Evolutionary conservation across 92 coral and sea anemone genomes (phyloP), one percentile per base, ranked within the genome.

Genomic region (Chrysogorgia sp.): DNA sequence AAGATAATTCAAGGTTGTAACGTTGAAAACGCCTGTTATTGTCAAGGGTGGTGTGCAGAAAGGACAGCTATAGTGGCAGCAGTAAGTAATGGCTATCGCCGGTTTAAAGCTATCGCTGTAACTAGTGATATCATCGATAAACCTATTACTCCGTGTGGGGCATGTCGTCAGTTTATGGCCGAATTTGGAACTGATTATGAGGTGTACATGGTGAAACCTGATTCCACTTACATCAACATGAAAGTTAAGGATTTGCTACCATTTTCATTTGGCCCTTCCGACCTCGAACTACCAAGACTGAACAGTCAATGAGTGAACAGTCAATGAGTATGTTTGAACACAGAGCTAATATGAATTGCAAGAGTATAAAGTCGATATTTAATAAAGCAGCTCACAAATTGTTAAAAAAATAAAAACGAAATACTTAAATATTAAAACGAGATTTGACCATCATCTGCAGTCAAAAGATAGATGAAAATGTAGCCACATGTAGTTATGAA

Each of bases 51-150:
- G 64, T 94, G 98, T 76, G 98, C 98, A 5, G 98, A 94, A 67
- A 78, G 98, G 63, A 91, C 98, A 32, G 98, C 98, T 8, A 41
- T 94, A 34, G 98, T 91, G 19, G 90, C 92, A 31, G 98, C 98
- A 28, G 98, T 94, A n/a, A 94, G 98, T 74, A 85, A 83, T 71
- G 98, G 98, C 2, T 89, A 67, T 50, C 87, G 89, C 30, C 87
- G 84, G 29, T 91, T 94, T 79, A 92, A 85, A 43, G 98, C 97
- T 8, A 89, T 94, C 24, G 96, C 92, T 35, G 82, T 94, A 3
- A 85, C 92, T 0, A 86, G 97, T 10, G 98, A 94, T 56, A 80
- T 92, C 82, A 60, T 29, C 13, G 84, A 67, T 15, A 88, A 84
- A 58, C 90, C 76, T 30, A 75, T 84, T 2, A 74, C 93, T 22